Evolutionary conservation across 2,113 vertebrate genomes (phyloP).

Genomic region (Microcebus griseorufus): DNA sequence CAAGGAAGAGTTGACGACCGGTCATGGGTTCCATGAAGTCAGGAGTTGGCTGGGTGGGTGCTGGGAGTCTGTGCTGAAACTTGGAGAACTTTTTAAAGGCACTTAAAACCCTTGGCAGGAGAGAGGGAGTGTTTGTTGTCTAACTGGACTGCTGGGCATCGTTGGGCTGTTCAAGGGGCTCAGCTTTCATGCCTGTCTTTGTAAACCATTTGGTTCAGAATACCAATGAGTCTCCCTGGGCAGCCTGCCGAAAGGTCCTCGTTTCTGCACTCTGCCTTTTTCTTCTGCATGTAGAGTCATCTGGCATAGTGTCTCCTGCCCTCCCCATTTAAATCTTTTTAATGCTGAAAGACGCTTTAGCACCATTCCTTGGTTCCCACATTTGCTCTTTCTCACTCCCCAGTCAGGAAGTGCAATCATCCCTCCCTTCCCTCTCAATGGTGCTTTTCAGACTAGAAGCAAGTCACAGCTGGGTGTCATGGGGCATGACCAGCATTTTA

Average conservation of each 20-base stretch:
- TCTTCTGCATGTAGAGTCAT: neutral
- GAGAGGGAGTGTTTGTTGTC: neutral
- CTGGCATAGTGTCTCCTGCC: neutral
- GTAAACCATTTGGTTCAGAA: neutral
- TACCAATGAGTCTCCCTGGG: neutral
- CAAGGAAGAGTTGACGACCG: rapidly evolving
- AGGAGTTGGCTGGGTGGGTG: neutral
- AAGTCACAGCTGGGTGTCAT: neutral
- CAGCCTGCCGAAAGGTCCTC: neutral
- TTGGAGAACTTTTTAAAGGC: neutral
- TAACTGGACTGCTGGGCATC: neutral
- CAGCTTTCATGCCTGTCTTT: neutral
- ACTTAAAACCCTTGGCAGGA: neutral
- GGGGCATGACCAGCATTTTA: neutral
- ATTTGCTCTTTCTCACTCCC: neutral
- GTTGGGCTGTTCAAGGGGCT: neutral
- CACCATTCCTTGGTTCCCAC: neutral
- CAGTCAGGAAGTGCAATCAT: neutral
- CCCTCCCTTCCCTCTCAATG: neutral
- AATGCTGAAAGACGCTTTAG: neutral
- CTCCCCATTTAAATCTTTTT: neutral
- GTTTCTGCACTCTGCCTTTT: neutral
- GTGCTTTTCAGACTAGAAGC: neutral
- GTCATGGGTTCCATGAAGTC: neutral
- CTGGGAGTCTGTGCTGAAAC: neutral